These are phyloP conservation scores for Polymixis lichenea DNA, from an alignment of 2,888 invertebrate species.

Conservation along the genomic window DNA sequence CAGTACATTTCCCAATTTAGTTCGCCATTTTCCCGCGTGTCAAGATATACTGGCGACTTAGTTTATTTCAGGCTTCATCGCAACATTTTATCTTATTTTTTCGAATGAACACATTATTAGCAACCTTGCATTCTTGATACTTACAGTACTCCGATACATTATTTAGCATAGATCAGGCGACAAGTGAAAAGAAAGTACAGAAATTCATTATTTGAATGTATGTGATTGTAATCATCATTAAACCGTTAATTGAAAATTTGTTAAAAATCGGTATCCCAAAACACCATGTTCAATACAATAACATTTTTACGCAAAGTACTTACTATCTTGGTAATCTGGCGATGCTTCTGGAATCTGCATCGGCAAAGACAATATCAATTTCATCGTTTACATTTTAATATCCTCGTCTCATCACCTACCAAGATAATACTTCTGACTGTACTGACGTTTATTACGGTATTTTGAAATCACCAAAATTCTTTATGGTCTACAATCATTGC, in stretches of 20 bases:
- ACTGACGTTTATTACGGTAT: background rate
- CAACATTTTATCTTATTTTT: slow-evolving; percentile 44
- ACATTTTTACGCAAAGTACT: background rate
- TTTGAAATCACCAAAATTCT: background rate
- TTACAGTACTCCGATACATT: slow-evolving; percentile 13
- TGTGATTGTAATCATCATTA: background rate
- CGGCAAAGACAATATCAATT: background rate
- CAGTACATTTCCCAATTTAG: background rate
- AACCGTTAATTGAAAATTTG: background rate
- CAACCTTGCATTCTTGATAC: slow-evolving; percentile 43
- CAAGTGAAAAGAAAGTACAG: slow-evolving; percentile 18
- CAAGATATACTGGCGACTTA: slow-evolving; percentile 18
- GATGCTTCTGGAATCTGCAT: background rate
- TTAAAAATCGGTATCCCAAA: background rate
- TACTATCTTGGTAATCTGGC: slow-evolving; percentile 12
- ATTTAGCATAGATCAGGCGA: slow-evolving; percentile 21
- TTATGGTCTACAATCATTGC: slow-evolving; percentile 1
- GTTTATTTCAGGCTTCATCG: slow-evolving; percentile 10
- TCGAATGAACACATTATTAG: slow-evolving; percentile 55
- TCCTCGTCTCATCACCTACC: background rate
- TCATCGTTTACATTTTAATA: background rate
- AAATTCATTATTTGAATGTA: background rate
- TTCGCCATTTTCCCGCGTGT: background rate
- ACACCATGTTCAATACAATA: background rate
- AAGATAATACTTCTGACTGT: slow-evolving; percentile 6